Evolutionary conservation across 2,797 vertebrate species (phyloP), one percentile per base, ranked within the genome.

Genomic region (Thamnophis elegans): DNA sequence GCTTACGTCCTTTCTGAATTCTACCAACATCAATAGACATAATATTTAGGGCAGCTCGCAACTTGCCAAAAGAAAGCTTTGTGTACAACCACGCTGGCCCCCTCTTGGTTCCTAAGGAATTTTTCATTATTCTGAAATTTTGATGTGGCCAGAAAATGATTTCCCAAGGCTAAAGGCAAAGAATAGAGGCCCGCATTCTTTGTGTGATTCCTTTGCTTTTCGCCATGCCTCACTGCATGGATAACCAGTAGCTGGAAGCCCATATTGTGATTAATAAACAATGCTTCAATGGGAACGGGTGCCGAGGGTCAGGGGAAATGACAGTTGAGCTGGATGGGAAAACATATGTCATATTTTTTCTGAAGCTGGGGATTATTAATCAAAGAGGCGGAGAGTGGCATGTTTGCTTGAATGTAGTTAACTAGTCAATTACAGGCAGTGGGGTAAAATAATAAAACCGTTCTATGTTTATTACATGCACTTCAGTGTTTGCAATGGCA

Each of bases 51-150:
- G n/a, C 32, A 87, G 85, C 82, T n/a, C 51, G 9, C 28, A 58
- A 68, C 53, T 58, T 59, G 26, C 28, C 58, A 58, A 54, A 90
- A 90, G 28, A 36, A 28, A 58, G 54, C 7, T 87, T 51, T 5
- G 14, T 87, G 16, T 36, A 47, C 2, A n/a, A 85, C 36, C 58
- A 56, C 13, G 10, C 88, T 85, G 58, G 36, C n/a, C 12, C n/a
- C n/a, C 82, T 88, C 55, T 36, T 87, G 85, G 92, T 55, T 53
- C 36, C 89, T 68, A 65, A 53, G 25, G 42, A 73, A 88, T 87
- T 93, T 60, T 36, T 87, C 62, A 68, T 90, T 92, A 90, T 73
- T 87, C 42, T 58, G 32, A 65, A 73, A 87, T 26, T 58, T 87
- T 89, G 36, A 87, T 26, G 85, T 58, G 20, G 85, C 47, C 54